Evolutionary conservation across 2,888 invertebrate species (phyloP), one percentile per base, ranked within the genome.

Genomic region (Luperina testacea): DNA sequence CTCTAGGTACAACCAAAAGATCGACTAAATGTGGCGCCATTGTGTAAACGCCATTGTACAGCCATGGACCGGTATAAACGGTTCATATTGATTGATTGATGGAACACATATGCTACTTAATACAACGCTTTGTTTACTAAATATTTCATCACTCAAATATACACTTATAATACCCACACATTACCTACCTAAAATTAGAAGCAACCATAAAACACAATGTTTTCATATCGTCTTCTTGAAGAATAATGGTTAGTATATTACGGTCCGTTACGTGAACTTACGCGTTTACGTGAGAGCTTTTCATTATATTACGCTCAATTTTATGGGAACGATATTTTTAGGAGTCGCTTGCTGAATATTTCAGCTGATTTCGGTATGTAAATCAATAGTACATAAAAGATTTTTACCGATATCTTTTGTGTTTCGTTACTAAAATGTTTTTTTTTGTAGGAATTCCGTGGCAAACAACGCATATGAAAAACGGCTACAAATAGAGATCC

Each of bases 121-220:
- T 48, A n/a, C 57, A 64, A 69, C 48, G 48, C 51, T 68, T 61
- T 57, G 73, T 82, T 82, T 84, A 69, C 68, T 17, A 80, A 80
- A 82, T 64, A 80, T 82, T 69, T 84, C 84, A 80, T 69, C 84
- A 61, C 74, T 84, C 38, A 57, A 84, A 75, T 75, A 67, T 63
- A 51, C 38, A 71, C 51, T 38, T 51, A 68, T 4, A 84, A 15
- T n/a, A 4, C 57, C 57, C 13, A 71, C n/a, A 59, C 68, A 79
- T 38, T 53, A 70, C 11, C 17, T 53, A 70, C 11, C 17, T n/a
- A 59, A 81, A 83, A 77, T 73, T 81, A 77, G 61, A 81, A 48
- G 61, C 32, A 38, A 63, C 32, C 45, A 17, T 71, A 80, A 72
- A 45, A 59, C 13, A 45, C 38, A 65, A 53, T 71, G 67, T 73